phyloP scores from a whole-genome alignment of 2,888 invertebrate genomes.

The Trichacis sp. region DNA sequence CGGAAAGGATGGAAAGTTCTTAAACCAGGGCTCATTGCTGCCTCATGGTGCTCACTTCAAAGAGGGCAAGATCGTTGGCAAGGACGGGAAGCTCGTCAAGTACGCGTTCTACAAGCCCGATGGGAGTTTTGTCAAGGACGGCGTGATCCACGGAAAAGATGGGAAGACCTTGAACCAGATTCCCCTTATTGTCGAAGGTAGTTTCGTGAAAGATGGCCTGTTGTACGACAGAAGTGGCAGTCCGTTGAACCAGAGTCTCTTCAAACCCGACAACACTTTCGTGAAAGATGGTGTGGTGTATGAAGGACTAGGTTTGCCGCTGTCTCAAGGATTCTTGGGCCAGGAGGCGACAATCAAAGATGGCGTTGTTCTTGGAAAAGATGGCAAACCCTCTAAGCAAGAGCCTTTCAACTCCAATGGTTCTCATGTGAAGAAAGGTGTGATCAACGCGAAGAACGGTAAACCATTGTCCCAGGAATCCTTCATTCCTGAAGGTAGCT shows the following conservation, averaged over 20 bases:
- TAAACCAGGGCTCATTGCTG: slow-evolving; percentile 62
- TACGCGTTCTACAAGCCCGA: slow-evolving; percentile 62
- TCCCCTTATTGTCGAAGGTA: slow-evolving; percentile 59
- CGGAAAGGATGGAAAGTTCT: slow-evolving; percentile 58
- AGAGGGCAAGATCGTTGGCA: slow-evolving; percentile 62
- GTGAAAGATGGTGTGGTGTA: slow-evolving; percentile 59
- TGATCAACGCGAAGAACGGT: slow-evolving; percentile 56
- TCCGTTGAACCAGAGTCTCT: slow-evolving; percentile 58
- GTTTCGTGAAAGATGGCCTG: slow-evolving; percentile 58
- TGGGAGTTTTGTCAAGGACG: slow-evolving; percentile 63
- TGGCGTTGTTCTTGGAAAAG: slow-evolving; percentile 55
- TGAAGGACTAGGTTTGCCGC: slow-evolving; percentile 49
- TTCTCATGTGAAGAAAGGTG: slow-evolving; percentile 56
- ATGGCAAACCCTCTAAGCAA: slow-evolving; percentile 60
- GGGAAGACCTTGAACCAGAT: slow-evolving; percentile 59
- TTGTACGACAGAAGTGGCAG: slow-evolving; percentile 53
- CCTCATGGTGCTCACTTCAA: slow-evolving; percentile 60
- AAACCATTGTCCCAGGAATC: slow-evolving; percentile 62
- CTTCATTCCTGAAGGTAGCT: slow-evolving; percentile 58
- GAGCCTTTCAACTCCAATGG: slow-evolving; percentile 61
- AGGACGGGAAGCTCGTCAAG: slow-evolving; percentile 61
- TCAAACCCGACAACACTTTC: slow-evolving; percentile 56
- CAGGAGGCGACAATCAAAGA: slow-evolving; percentile 57
- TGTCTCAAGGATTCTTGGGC: slow-evolving; percentile 55
- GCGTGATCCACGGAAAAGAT: slow-evolving; percentile 57